A percentile compares a stretch with the other conserved stretches of the same genome.
These are phyloP conservation scores for Lasiurus borealis DNA, from an alignment of 2,113 vertebrate genomes.

Conservation along the genomic window DNA sequence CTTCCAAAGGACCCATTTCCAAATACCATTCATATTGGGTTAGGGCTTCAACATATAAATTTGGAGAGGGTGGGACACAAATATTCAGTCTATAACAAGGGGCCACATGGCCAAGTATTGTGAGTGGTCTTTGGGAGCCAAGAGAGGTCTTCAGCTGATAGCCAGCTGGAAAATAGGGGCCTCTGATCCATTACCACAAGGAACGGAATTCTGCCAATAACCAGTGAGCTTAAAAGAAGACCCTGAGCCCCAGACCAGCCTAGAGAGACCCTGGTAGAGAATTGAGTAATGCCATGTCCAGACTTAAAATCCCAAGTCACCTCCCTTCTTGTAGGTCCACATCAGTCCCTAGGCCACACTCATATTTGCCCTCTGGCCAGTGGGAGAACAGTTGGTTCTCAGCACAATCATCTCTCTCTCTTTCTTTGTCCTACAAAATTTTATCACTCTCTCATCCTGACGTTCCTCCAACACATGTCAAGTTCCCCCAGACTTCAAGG, in stretches of 20 bases:
- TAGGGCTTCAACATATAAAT: not conserved
- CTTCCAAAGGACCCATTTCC: not conserved
- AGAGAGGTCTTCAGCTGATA: not conserved
- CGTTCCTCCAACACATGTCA: not conserved
- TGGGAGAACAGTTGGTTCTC: not conserved
- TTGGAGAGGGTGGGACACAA: not conserved
- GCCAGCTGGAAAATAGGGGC: not conserved
- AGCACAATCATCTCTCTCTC: not conserved
- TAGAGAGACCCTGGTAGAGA: not conserved
- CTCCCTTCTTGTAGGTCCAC: not conserved
- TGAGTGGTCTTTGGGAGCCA: not conserved
- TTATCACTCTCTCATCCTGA: not conserved
- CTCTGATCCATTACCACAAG: not conserved
- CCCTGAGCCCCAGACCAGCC: not conserved
- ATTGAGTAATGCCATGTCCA: not conserved
- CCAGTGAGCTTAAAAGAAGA: not conserved
- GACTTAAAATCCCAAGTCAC: not conserved
- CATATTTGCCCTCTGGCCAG: not conserved
- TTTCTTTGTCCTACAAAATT: not conserved
- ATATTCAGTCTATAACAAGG: not conserved
- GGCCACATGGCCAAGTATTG: not conserved
- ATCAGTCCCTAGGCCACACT: not conserved
- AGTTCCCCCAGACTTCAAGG: not conserved
- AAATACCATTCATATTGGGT: not conserved
- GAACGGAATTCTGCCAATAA: not conserved